A percentile compares a stretch with the other conserved stretches of the same genome.
phyloP scores from a whole-genome alignment of 2,888 invertebrate species.

The Pomacea canaliculata region DNA sequence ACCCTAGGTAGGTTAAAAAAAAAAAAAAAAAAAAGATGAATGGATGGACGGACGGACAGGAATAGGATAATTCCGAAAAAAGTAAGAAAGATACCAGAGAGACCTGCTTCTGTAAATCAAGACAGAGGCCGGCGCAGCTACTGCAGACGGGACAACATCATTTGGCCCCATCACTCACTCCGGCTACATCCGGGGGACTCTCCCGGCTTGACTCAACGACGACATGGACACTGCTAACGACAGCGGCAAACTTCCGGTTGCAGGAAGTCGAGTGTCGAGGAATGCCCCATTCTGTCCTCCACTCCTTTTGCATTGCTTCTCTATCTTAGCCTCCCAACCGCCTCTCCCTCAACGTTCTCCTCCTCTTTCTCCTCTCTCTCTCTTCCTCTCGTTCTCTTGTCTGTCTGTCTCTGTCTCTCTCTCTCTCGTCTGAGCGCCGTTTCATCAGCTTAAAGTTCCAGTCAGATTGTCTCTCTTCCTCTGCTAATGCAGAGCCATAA shows the following conservation, averaged over 20 bases:
- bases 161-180: slow-evolving; percentile 18
- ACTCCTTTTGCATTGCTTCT: neutral
- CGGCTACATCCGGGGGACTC: slow-evolving; percentile 18
- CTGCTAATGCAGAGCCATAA: slow-evolving; percentile 6
- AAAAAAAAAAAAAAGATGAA: too few species aligned
- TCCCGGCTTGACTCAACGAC: slow-evolving; percentile 22
- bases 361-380: neutral
- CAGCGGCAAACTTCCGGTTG: slow-evolving; percentile 10
- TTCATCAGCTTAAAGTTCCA: neutral
- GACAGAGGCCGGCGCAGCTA: neutral
- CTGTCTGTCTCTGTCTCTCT: slow-evolving; percentile 7
- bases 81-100: too few species aligned
- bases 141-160: too few species aligned
- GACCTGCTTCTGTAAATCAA: neutral
- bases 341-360: neutral
- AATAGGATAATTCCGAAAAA: too few species aligned
- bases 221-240: slow-evolving; percentile 20
- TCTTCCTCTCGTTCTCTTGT: neutral
- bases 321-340: neutral
- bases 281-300: neutral
- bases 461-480: slow-evolving; percentile 7
- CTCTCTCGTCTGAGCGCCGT: neutral
- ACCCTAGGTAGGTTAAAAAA: too few species aligned
- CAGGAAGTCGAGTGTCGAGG: slow-evolving; percentile 17
- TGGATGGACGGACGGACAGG: too few species aligned